These are phyloP conservation scores for Heliconius hermathena DNA, from an alignment of 1,140 invertebrate genomes.

Conservation along the genomic window DNA sequence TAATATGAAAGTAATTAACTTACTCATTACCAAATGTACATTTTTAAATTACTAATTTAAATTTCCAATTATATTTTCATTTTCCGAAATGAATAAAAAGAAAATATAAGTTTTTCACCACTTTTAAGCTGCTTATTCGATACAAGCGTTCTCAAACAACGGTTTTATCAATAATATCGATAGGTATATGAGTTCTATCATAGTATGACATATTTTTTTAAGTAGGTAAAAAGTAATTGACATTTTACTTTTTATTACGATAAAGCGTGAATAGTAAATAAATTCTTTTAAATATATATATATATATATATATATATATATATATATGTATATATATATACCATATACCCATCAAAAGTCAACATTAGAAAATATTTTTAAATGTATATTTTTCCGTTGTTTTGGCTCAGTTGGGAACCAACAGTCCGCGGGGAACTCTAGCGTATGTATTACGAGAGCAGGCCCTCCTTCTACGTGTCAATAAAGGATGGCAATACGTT, in stretches of 20 bases:
- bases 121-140: neutral
- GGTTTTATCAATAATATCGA: neutral
- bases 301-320: too few relatives aligned
- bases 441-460: conserved; percentile 96
- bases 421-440: conserved; percentile 92
- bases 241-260: too few relatives aligned
- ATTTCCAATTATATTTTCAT: neutral
- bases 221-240: too few relatives aligned
- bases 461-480: conserved; percentile 92
- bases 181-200: neutral
- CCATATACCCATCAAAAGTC: neutral
- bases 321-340: too few relatives aligned
- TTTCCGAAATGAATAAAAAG: neutral
- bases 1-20: neutral
- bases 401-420: conserved; percentile 86
- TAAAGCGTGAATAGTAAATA: too few relatives aligned
- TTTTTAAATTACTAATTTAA: neutral
- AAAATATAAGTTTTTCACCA: neutral
- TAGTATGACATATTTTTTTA: neutral
- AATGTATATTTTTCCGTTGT: conserved; percentile 24
- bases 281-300: too few relatives aligned
- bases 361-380: neutral
- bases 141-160: neutral
- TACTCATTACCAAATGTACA: neutral
- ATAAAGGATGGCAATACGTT: conserved; percentile 96